phyloP scores from a whole-genome alignment of 2,888 invertebrate genomes.

The Lasiommata megera region DNA sequence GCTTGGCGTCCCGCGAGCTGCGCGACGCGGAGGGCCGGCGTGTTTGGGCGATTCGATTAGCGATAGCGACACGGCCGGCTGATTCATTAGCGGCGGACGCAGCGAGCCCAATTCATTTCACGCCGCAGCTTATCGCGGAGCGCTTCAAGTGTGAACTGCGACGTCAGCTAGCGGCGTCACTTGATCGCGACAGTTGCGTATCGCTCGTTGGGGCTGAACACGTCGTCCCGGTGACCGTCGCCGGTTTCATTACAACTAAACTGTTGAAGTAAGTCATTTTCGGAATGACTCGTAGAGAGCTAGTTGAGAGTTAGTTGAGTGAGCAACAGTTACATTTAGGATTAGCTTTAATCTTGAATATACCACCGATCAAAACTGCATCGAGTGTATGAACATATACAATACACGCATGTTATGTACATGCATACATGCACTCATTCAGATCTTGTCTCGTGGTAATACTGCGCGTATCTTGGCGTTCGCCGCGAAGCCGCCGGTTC shows the following conservation, averaged over 20 bases:
- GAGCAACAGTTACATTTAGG: no score
- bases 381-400: no score
- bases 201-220: neutral
- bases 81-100: conserved; percentile 32
- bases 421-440: no score
- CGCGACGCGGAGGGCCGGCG: conserved; percentile 23
- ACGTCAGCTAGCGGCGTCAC: neutral
- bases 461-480: no score
- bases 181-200: neutral
- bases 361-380: no score
- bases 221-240: neutral
- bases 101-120: conserved; percentile 26
- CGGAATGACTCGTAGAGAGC: no score
- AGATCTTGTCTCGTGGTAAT: no score
- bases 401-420: no score
- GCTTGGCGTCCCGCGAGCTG: conserved; percentile 19
- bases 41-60: conserved; percentile 29
- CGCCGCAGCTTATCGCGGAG: conserved; percentile 22
- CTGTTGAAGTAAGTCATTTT: neutral
- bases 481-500: no score
- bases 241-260: neutral
- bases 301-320: no score
- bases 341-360: no score
- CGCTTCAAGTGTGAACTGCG: conserved; percentile 14
- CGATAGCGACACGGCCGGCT: conserved; percentile 33